Base-by-base conservation (phyloP, 2,113 vertebrate species). In the Vulpes ferrilata region DNA sequence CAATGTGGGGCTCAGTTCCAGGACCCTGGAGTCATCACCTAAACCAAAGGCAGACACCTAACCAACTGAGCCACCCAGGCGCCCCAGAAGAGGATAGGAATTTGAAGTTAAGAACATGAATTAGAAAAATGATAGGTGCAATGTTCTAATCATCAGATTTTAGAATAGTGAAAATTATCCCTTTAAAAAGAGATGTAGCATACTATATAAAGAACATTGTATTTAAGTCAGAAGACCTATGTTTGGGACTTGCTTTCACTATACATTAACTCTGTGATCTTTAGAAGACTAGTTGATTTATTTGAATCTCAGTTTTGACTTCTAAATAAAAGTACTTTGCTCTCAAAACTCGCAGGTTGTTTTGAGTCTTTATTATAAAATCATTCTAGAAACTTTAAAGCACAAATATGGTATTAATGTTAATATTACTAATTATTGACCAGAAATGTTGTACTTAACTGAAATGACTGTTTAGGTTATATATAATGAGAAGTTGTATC, bases 51-150 rank as follows among this genome's bases (percentile, higher is more conserved):
- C 16, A 19, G 17, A 35, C 16, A 8, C 67, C 20, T 69, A 69
- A 69, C 32, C 67, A 19, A 35, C 67, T 69, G 67, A 69, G 32
- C 67, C 67, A 69, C 32, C 8, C 67, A 69, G 32, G 32, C 0
- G 5, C 16, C 32, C 67, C 67, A 88, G 93, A 95, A 64, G 65
- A 74, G 9, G 65, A 51, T 83, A 82, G 79, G 27, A 94, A 93
- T 95, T 95, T 97, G 30, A 91, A 78, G 35, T 95, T 90, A 88
- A 88, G 60, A 76, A 38, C 59, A 67, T 64, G 64, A 94, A 60
- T 90, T 87, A 95, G 67, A 90, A 93, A 90, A 94, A 93, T 57
- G 32, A 81, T 89, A 86, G 73, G 60, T 60, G 17, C 87, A 71
- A 65, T 96, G 51, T 91, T 96, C 57, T 92, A 76, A 80, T 88